Conservation (phyloP, 2,888 invertebrate genomes). For the Athalia rosae region DNA sequence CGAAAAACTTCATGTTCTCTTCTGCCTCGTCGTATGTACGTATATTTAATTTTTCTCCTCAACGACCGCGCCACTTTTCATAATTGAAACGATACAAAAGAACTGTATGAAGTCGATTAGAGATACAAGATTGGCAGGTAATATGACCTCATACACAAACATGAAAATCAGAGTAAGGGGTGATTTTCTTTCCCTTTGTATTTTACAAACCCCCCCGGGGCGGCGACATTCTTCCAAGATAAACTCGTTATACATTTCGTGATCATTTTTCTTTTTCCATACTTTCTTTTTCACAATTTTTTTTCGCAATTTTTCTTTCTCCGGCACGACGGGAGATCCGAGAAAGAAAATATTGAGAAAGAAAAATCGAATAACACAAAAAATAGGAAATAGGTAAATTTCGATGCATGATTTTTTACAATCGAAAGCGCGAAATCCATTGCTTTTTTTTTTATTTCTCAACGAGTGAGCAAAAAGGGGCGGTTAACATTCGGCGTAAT, state of each 20-base stretch:
- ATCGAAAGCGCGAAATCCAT: not conserved
- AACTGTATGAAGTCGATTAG: not conserved
- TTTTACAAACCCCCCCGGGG: not conserved
- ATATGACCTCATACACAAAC: not conserved
- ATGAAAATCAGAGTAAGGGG: not conserved
- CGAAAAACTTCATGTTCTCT: too few relatives aligned
- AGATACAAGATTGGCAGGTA: constrained; percentile 32
- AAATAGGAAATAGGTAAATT: not conserved
- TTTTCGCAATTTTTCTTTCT: constrained; percentile 2
- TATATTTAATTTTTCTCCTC: not conserved
- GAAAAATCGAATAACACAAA: not conserved
- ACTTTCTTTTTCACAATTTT: not conserved
- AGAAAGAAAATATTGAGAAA: too few relatives aligned
- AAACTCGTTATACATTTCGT: not conserved
- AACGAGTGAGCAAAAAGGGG: not conserved
- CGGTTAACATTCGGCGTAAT: too few relatives aligned
- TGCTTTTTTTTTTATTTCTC: not conserved
- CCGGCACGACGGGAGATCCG: too few relatives aligned
- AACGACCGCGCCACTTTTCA: not conserved
- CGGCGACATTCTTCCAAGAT: constrained; percentile 1
- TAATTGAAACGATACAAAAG: not conserved
- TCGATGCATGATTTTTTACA: not conserved
- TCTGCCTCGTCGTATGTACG: too few relatives aligned
- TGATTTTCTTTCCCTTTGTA: constrained; percentile 13
- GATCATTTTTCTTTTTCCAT: not conserved